A percentile compares a stretch with the other conserved stretches of the same genome.
phyloP scores from a whole-genome alignment of 2,888 invertebrate genomes.

The Stomorhina lunata region DNA sequence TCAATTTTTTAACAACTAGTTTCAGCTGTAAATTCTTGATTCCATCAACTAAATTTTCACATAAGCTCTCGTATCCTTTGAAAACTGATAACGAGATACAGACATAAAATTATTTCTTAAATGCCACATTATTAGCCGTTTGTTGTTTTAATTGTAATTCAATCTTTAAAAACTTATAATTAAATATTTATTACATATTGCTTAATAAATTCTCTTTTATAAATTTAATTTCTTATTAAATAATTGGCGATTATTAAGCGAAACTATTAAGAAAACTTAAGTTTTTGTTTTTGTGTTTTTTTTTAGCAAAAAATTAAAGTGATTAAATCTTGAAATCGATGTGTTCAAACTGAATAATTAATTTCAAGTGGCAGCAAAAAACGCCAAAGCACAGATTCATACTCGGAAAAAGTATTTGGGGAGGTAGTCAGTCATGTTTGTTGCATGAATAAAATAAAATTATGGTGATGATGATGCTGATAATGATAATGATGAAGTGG shows the following conservation, averaged over 20 bases:
- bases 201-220: background rate
- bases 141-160: background rate
- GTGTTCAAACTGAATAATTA: conserved; percentile 48
- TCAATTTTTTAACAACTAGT: background rate
- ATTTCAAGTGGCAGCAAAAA: conserved; percentile 27
- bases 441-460: conserved; percentile 23
- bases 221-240: conserved; percentile 16
- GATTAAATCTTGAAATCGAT: conserved; percentile 44
- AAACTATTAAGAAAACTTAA: conserved; percentile 8
- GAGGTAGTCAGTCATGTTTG: background rate
- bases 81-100: too few relatives aligned
- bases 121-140: background rate
- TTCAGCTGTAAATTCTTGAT: background rate
- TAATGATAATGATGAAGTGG: conserved; percentile 12
- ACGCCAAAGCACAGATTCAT: background rate
- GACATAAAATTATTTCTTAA: background rate
- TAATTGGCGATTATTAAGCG: conserved; percentile 44
- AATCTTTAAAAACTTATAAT: conserved; percentile 19
- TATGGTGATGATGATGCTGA: background rate
- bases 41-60: background rate
- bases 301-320: conserved; percentile 2
- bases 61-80: background rate
- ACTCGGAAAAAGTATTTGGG: too few relatives aligned
- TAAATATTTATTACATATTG: conserved; percentile 11
- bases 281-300: background rate